A percentile compares a stretch with the other conserved stretches of the same genome.
Evolutionary conservation across 2,888 invertebrate species (phyloP).

Genomic region (Sympetrum striolatum): DNA sequence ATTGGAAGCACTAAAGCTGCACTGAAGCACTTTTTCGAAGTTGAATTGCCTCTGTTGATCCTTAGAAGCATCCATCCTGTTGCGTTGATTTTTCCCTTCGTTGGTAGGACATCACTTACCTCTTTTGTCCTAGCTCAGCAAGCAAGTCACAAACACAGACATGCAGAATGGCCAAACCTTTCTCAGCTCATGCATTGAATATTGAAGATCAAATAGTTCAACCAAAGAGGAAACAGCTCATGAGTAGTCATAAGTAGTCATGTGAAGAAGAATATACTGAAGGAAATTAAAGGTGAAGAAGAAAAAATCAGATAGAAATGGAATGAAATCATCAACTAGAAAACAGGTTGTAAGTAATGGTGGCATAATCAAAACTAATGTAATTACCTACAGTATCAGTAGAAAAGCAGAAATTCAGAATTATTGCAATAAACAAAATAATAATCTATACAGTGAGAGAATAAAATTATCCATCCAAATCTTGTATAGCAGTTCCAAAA

Average conservation of each 20-base stretch:
- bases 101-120: conserved; percentile 42
- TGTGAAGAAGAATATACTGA: no score
- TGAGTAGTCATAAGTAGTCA: neutral
- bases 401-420: no score
- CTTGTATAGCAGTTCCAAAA: no score
- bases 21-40: neutral
- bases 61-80: neutral
- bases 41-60: neutral
- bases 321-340: no score
- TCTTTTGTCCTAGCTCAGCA: conserved; percentile 21
- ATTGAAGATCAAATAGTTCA: neutral
- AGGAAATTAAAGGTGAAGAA: no score
- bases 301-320: no score
- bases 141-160: conserved; percentile 29
- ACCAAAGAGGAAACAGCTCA: neutral
- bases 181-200: neutral
- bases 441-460: no score
- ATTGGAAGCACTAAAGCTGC: neutral
- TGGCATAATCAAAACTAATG: no score
- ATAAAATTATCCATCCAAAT: no score
- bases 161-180: conserved; percentile 20
- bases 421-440: no score
- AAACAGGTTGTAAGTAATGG: no score
- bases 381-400: no score
- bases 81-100: conserved; percentile 6